Percentiles rank a stretch among this genome's conserved stretches.
Evolutionary conservation across 1,140 invertebrate genomes (phyloP).

Genomic region (Atta cephalotes): DNA sequence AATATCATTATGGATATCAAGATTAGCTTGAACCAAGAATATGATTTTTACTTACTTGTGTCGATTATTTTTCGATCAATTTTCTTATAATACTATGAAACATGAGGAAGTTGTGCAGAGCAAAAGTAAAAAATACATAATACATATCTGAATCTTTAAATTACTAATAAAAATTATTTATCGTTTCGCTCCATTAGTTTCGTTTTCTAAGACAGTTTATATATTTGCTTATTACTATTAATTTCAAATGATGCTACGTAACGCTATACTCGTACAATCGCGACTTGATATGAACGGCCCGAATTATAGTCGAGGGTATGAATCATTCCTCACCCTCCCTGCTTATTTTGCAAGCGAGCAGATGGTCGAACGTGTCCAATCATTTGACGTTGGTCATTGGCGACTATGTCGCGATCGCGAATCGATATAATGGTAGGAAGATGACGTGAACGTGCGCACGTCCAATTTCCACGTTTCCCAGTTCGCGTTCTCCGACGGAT

Average conservation of each 20-base stretch:
- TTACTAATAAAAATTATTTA: neutral
- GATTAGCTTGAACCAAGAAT: too few species aligned
- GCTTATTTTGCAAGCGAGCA: constrained; percentile 37
- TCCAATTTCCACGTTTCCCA: constrained; percentile 54
- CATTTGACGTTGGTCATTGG: neutral
- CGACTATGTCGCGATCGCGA: constrained; percentile 43
- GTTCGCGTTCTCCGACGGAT: constrained; percentile 59
- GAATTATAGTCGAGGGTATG: constrained; percentile 6
- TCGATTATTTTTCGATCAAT: too few species aligned
- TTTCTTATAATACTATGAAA: too few species aligned
- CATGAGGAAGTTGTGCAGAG: too few species aligned
- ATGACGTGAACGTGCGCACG: neutral
- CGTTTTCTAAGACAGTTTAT: neutral
- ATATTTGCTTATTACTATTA: neutral
- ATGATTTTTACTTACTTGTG: too few species aligned
- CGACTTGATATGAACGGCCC: neutral
- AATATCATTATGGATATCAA: too few species aligned
- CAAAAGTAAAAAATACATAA: neutral
- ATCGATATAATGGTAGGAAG: constrained; percentile 21
- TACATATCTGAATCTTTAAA: neutral
- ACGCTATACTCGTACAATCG: neutral
- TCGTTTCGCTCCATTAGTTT: too few species aligned
- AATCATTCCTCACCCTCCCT: constrained; percentile 33
- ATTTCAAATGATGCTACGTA: neutral
- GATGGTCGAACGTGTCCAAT: constrained; percentile 49